A percentile compares a stretch with the other conserved stretches of the same genome.
phyloP scores from a whole-genome alignment of 2,888 invertebrate genomes.

The Epistrophe grossulariae region DNA sequence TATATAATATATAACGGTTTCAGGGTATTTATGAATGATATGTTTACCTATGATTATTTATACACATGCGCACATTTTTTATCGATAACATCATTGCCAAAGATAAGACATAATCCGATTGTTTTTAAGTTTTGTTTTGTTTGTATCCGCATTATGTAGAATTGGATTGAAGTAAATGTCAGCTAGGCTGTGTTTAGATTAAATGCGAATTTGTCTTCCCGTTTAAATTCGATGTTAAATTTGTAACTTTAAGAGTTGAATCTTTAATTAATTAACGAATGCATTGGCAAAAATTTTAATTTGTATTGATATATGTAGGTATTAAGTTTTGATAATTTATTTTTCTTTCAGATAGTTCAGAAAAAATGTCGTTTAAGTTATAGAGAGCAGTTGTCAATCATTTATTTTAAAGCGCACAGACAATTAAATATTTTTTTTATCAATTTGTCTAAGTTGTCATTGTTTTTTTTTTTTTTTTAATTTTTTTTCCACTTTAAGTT shows the following conservation, averaged over 20 bases:
- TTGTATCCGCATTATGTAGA: not conserved
- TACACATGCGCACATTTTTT: not conserved
- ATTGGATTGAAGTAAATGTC: not conserved
- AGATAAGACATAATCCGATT: constrained; percentile 16
- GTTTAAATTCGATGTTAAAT: not conserved
- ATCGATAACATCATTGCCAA: constrained; percentile 32
- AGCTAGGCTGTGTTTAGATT: not conserved
- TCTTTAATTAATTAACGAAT: not conserved
- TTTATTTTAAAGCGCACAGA: too few relatives aligned
- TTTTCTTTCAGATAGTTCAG: not conserved
- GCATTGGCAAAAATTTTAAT: not conserved
- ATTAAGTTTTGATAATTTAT: not conserved
- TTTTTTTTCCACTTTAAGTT: too few relatives aligned
- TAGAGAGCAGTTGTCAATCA: too few relatives aligned
- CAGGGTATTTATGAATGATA: constrained; percentile 21
- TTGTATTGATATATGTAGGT: not conserved
- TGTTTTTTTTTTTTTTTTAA: too few relatives aligned
- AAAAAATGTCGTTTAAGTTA: not conserved
- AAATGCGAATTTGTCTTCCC: not conserved
- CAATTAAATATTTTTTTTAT: too few relatives aligned
- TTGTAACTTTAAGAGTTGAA: not conserved
- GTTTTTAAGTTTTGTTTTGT: not conserved
- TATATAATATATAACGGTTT: not conserved
- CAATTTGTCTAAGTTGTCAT: too few relatives aligned
- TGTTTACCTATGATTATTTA: constrained; percentile 22